phyloP scores from a whole-genome alignment of 2,113 vertebrate genomes.

The Colinus virginianus region DNA sequence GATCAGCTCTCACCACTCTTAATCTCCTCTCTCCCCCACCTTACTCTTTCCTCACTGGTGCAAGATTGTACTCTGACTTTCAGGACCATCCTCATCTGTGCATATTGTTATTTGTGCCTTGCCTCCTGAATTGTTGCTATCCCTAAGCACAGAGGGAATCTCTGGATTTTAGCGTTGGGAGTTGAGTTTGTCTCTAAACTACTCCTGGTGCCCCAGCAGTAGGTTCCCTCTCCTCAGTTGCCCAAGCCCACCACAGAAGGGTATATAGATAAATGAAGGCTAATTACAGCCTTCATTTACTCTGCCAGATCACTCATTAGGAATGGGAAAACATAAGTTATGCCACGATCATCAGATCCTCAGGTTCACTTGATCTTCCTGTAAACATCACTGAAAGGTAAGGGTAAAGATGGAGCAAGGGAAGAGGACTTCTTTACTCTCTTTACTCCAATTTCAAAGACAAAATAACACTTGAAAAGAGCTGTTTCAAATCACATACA shows the following conservation, averaged over 20 bases:
- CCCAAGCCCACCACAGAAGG: not conserved
- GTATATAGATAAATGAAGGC: not conserved
- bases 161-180: not conserved
- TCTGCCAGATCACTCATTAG: slow-evolving; percentile 7
- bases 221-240: rapidly evolving
- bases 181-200: not conserved
- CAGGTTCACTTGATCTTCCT: not conserved
- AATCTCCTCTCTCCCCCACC: not conserved
- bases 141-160: not conserved
- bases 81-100: not conserved
- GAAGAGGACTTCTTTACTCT: not conserved
- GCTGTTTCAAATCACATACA: not conserved
- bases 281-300: not conserved
- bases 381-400: not conserved
- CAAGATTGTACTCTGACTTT: rapidly evolving
- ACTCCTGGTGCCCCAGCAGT: not conserved
- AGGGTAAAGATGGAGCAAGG: not conserved
- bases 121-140: not conserved
- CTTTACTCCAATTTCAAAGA: not conserved
- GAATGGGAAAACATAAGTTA: not conserved
- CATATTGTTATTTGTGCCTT: slow-evolving; percentile 14
- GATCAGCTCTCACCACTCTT: not conserved
- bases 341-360: not conserved
- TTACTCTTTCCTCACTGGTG: rapidly evolving
- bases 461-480: not conserved